Base-by-base conservation (phyloP, 2,888 invertebrate species). In the Troglohyphantes excavatus region DNA sequence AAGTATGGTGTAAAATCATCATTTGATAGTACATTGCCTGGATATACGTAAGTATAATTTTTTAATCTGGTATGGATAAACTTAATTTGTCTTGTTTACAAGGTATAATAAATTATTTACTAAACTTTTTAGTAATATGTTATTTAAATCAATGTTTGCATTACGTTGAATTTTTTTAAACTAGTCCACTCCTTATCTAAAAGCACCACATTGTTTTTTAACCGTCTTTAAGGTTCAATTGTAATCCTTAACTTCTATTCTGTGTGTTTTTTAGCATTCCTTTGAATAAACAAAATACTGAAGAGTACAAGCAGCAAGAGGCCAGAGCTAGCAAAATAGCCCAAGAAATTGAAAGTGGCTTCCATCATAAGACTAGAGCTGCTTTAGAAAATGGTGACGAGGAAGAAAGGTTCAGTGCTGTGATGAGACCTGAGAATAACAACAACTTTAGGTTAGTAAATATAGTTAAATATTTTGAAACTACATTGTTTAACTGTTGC, bases 1-100 rank as follows among this genome's bases (percentile, higher is more conserved):
- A 95, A 96, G 92, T 98, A 98, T 94, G 98, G 98, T 81, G 97
- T 99, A 9, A 96, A 96, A 92, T 97, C 98, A 92, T 97, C 97
- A 1, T 99, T 97, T 93, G 98, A 98, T 93, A 97, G 98, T 93
- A 96, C 96, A 91, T 94, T 99, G 92, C 95, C 96, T 21, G 97
- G 98, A 59, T 99, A 99, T 93, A 99, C 99, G 91, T 90, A 87
- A 82, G 83, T 89, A 90, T n/a, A 2, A 13, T n/a, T 53, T 17
- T 53, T 13, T 53, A 11, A 39, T 39, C 9, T 13, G 39, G n/a
- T 1, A 17, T 53, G 53, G n/a, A 53, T 53, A 53, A 2, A 53
- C n/a, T 11, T 46, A 7, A 46, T 13, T 46, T 46, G 46, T 46
- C n/a, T 53, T 5, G n/a, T 53, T 68, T 27, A 13, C 11, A n/a